Percentiles rank a stretch among this genome's conserved stretches.
phyloP scores from a whole-genome alignment of 1,140 invertebrate species.

The Belonocnema kinseyi region DNA sequence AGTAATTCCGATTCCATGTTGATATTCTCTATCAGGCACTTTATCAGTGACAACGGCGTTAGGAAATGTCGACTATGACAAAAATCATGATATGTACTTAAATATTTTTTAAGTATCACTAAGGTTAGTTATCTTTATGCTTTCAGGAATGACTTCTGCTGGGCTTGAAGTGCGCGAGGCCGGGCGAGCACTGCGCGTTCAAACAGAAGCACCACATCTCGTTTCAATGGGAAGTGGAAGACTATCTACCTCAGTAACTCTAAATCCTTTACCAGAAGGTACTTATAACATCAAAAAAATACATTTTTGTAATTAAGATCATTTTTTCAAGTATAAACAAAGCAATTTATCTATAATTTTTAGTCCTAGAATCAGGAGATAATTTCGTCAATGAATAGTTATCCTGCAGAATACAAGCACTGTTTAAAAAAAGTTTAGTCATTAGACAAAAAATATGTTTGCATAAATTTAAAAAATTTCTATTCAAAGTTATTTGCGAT shows the following conservation, averaged over 20 bases:
- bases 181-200: conserved; percentile 83
- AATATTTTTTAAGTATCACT: neutral
- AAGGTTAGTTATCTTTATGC: conserved; percentile 45
- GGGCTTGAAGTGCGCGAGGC: conserved; percentile 72
- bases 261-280: conserved; percentile 90
- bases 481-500: too few species aligned
- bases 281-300: conserved; percentile 53
- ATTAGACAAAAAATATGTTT: too few species aligned
- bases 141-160: conserved; percentile 68
- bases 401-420: too few species aligned
- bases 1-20: neutral
- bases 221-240: conserved; percentile 92
- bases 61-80: conserved; percentile 6
- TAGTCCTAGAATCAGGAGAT: too few species aligned
- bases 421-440: too few species aligned
- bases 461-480: too few species aligned
- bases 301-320: neutral
- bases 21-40: conserved; percentile 20
- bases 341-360: neutral
- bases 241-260: conserved; percentile 91
- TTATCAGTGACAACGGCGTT: neutral
- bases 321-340: conserved; percentile 1
- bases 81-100: neutral
- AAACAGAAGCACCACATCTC: conserved; percentile 91
- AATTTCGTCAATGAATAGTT: too few species aligned